Evolutionary conservation across 1,140 invertebrate genomes (phyloP), one percentile per base, ranked within the genome.

Genomic region (Pachypeltis micranthus): DNA sequence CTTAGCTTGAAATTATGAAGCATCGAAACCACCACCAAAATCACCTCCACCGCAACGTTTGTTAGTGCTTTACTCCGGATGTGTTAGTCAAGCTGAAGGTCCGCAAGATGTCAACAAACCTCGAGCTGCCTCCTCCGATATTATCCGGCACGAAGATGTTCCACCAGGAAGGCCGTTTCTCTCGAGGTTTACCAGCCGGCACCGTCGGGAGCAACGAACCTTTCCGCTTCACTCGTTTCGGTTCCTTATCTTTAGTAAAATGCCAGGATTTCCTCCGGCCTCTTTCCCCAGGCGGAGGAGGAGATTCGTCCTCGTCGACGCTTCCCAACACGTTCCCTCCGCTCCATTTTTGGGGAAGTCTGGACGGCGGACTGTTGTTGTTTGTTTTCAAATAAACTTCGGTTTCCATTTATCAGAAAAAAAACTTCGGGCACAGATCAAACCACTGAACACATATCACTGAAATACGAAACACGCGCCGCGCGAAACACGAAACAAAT

Each of bases 141-240:
- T 82, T 71, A 68, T 89, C 86, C 60, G 84, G 84, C 4, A 87
- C 84, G 68, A 90, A 88, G 27, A 88, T 85, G 70, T 88, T 89
- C 87, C 87, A 90, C 88, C 88, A 90, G 14, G 87, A 90, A 10
- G 84, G 81, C 63, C 88, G 77, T 70, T 89, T 88, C 70, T 88
- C 85, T 19, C 86, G 77, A 1, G 72, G 67, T n/a, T 78, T 75
- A 1, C 63, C 66, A 3, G 57, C 26, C 25, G 66, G 64, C n/a
- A n/a, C n/a, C n/a, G n/a, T n/a, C 2, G 64, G 56, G 27, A 59
- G 44, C n/a, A 59, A n/a, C 27, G 57, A 59, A 14, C 60, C 57
- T 29, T 65, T 63, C 29, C 62, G 57, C 59, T 63, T 39, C 21
- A 4, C 10, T 4, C 47, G 7, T 21, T 51, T 51, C 47, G 47